phyloP scores from a whole-genome alignment of 92 coral and sea anemone species.

The Muricea muricata region DNA sequence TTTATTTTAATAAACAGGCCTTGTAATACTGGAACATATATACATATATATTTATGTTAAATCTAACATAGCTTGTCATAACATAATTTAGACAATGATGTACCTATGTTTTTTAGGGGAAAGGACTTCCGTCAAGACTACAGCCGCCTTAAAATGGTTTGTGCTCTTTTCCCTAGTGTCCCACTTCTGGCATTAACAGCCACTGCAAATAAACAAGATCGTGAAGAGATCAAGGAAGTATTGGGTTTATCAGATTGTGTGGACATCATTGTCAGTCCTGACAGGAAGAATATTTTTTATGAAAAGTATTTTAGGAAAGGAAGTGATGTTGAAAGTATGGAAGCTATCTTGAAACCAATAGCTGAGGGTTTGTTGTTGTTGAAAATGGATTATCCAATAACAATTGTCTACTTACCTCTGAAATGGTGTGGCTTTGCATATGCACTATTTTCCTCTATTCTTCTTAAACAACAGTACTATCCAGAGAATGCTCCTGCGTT shows the following conservation, averaged over 20 bases:
- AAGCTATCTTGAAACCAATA: conserved; percentile 37
- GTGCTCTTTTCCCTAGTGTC: conserved; percentile 34
- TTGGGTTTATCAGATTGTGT: conserved; percentile 20
- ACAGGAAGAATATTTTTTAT: conserved; percentile 39
- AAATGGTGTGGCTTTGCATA: conserved; percentile 44
- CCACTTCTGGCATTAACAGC: conserved; percentile 53
- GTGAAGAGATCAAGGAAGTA: conserved; percentile 22
- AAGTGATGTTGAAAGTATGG: conserved; percentile 31
- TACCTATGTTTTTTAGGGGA: conserved; percentile 19
- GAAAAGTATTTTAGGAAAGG: conserved; percentile 40
- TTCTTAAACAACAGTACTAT: conserved; percentile 6
- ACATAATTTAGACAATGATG: not conserved
- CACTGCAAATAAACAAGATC: conserved; percentile 47
- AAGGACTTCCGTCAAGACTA: conserved; percentile 44
- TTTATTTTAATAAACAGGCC: too few species aligned
- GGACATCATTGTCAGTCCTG: conserved; percentile 42
- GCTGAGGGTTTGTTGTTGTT: conserved; percentile 35
- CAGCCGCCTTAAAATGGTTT: conserved; percentile 5
- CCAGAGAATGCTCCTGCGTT: not conserved
- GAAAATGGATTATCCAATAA: conserved; percentile 29
- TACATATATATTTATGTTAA: not conserved
- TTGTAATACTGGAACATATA: too few species aligned
- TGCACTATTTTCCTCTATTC: not conserved
- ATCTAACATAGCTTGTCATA: too few species aligned
- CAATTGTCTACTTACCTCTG: conserved; percentile 29